These are phyloP conservation scores for Ascaphus truei DNA, from an alignment of 2,113 vertebrate genomes.

Conservation along the genomic window DNA sequence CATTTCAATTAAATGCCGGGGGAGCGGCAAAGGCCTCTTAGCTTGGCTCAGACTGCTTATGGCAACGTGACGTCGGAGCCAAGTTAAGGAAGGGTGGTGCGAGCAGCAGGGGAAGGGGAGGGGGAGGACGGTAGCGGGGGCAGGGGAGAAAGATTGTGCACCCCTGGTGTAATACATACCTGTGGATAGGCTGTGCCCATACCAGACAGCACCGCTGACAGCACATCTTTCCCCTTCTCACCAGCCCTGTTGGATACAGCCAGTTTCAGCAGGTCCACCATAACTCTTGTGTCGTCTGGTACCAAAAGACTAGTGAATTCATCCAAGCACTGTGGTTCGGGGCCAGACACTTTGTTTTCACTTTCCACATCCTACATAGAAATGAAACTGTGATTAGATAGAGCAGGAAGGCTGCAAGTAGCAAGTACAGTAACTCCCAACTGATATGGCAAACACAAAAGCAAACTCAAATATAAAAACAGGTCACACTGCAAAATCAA, in stretches of 20 bases:
- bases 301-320: conserved; percentile 91
- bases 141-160: no score
- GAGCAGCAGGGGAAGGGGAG: no score
- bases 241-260: conserved; percentile 87
- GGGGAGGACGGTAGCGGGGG: no score
- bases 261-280: conserved; percentile 93
- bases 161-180: conserved; percentile 66
- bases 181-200: conserved; percentile 96
- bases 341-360: conserved; percentile 84
- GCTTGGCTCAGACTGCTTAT: no score
- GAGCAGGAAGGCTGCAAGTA: neutral
- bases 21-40: no score
- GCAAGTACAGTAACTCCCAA: neutral
- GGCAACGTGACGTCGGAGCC: no score
- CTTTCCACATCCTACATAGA: conserved; percentile 82
- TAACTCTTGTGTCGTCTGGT: conserved; percentile 87
- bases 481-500: neutral
- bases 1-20: no score
- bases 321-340: conserved; percentile 89
- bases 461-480: neutral
- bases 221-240: conserved; percentile 87
- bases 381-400: conserved; percentile 26
- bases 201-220: conserved; percentile 91
- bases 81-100: no score
- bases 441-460: neutral